Base-by-base conservation (phyloP, 2,113 vertebrate genomes). In the Eclectus roratus region DNA sequence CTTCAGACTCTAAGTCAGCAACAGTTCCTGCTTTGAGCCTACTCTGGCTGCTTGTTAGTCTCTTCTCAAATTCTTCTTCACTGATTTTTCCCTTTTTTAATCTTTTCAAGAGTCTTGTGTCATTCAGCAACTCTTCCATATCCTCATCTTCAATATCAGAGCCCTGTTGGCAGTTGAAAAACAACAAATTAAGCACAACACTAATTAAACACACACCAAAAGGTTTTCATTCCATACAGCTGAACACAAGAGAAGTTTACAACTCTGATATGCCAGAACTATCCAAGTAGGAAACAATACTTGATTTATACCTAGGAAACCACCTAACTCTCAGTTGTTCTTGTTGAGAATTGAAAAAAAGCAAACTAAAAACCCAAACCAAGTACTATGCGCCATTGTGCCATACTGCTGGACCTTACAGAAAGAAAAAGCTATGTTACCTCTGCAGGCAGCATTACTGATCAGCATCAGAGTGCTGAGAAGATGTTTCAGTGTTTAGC, bases 51-150 rank as follows among this genome's bases (percentile, higher is more conserved):
- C 91, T 87, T 17, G 98, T 96, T 66, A 99, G 16, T 55, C 97
- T 98, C 91, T 98, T 98, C 89, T 99, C 99, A 82, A 99, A 99
- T 95, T 99, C 99, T 80, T 99, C 99, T 92, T 98, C 98, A 1
- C 97, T 99, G 53, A 99, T 99, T 94, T 98, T 98, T 6, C 99
- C 98, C 89, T 98, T 99, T 95, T 99, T 99, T 8, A 99, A 96
- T 89, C 97, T 99, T 96, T 99, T 99, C 72, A 99, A 98, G 88
- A 99, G 98, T 44, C 99, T 98, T 2, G 99, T 99, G 95, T 99
- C 99, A 6, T 96, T 98, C 63, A 99, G 96, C 53, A 99, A 93
- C 91, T 99, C 99, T 23, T 98, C 96, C 97, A 99, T 96, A 80
- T 99, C 99, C 20, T 98, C 98, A 1, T 99, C 98, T 1, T 99